These are phyloP conservation scores for Magallana angulata DNA, from an alignment of 1,140 invertebrate species.

Conservation along the genomic window DNA sequence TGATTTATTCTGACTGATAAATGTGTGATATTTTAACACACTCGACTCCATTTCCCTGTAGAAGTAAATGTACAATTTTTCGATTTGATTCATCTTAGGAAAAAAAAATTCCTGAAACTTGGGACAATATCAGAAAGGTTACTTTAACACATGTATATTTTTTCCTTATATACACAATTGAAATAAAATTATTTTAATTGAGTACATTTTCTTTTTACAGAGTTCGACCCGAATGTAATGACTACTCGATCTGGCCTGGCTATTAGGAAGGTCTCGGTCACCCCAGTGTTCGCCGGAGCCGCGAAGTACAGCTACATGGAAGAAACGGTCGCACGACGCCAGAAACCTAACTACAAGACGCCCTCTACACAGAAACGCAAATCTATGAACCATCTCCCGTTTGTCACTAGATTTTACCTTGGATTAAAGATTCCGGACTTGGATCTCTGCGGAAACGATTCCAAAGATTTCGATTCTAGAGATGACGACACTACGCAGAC, in stretches of 20 bases:
- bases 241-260: constrained; percentile 68
- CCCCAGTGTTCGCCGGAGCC: not conserved
- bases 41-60: too few relatives aligned
- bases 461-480: not conserved
- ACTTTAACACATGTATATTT: too few relatives aligned
- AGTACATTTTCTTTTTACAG: constrained; percentile 55
- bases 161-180: too few relatives aligned
- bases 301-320: constrained; percentile 23
- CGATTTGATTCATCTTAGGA: too few relatives aligned
- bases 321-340: not conserved
- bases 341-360: constrained; percentile 40
- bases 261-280: constrained; percentile 60
- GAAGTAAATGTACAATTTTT: too few relatives aligned
- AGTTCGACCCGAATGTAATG: constrained; percentile 67
- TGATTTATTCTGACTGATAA: too few relatives aligned
- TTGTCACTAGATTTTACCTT: constrained; percentile 68
- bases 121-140: too few relatives aligned
- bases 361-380: constrained; percentile 52
- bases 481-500: not conserved
- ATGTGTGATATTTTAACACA: too few relatives aligned
- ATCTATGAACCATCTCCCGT: constrained; percentile 67
- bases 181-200: too few relatives aligned
- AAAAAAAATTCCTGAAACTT: too few relatives aligned
- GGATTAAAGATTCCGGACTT: constrained; percentile 58
- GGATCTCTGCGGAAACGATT: constrained; percentile 56